Base-by-base conservation (phyloP, 2,113 vertebrate species). In the Vidua chalybeata region DNA sequence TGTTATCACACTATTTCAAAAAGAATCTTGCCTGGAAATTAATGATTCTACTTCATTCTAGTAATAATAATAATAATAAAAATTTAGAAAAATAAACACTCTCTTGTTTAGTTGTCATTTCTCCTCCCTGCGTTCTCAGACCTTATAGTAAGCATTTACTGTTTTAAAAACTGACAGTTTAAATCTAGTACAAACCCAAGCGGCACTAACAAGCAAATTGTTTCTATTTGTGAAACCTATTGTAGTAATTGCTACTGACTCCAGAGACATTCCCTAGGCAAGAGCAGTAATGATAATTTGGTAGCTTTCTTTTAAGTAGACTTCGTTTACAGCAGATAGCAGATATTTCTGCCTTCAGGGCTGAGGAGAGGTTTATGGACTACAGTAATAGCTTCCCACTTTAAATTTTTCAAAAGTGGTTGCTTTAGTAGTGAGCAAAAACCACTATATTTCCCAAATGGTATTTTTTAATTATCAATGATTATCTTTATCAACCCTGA, bases 151-250 rank as follows among this genome's bases (percentile, higher is more conserved):
- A 82, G 41, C 51, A 54, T 84, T 92, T 90, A 69, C 62, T 62
- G 30, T 86, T 96, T 93, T 83, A 76, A 94, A 96, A 94, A 64
- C 74, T 84, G 95, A 75, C 92, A 87, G 54, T 93, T 90, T 63
- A 91, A 93, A 94, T 95, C 87, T 77, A 94, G 39, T 68, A 76
- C 64, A 96, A 97, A 87, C 73, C 61, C 33, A 93, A 92, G 81
- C 89, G 82, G 63, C 79, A 90, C 66, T 97, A 97, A 96, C 89
- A 96, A 96, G 89, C 62, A 96, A 92, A 95, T 93, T 80, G 82
- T 94, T 96, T 97, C 79, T 51, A 91, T 96, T 97, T 96, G 80
- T 95, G 93, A 96, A 96, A 94, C 41, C 66, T 90, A 94, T 94
- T 93, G 84, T 90, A 92, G 94, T 96, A 96, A 94, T 97, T 94